Percentiles rank a stretch among this genome's conserved stretches.
Evolutionary conservation across 2,888 invertebrate species (phyloP).

Genomic region (Xylophagus ater): DNA sequence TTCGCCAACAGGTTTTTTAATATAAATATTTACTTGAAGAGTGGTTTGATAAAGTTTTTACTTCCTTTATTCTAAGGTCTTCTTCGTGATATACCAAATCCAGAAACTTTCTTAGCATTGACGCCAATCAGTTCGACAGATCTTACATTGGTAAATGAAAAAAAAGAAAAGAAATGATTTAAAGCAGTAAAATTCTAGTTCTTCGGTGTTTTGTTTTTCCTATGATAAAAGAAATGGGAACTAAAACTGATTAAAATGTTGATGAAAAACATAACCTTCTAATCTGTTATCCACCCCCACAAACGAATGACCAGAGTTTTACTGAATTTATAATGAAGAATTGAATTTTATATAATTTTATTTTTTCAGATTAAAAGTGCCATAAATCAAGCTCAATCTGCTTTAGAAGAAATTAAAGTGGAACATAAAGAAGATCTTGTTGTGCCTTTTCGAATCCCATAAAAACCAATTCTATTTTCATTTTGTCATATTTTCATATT

Average conservation of each 20-base stretch:
- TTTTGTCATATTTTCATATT: constrained; percentile 4
- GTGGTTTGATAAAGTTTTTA: background rate
- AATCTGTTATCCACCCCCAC: too few species aligned
- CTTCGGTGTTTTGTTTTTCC: too few species aligned
- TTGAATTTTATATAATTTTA: too few species aligned
- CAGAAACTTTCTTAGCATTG: constrained; percentile 54
- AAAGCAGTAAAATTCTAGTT: too few species aligned
- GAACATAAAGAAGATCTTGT: constrained; percentile 84
- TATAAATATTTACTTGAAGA: background rate
- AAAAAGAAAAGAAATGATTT: too few species aligned
- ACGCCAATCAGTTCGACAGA: constrained; percentile 51
- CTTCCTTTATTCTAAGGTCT: constrained; percentile 34
- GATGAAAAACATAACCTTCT: too few species aligned
- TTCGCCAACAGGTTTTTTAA: constrained; percentile 26
- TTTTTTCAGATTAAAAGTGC: constrained; percentile 56
- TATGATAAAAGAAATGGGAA: too few species aligned
- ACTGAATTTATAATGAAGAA: too few species aligned
- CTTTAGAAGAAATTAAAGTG: constrained; percentile 68
- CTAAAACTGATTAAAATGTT: too few species aligned
- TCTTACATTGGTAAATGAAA: constrained; percentile 53
- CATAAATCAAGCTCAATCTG: constrained; percentile 56
- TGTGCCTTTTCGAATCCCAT: constrained; percentile 74
- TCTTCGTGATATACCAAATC: constrained; percentile 61
- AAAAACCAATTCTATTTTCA: constrained; percentile 24
- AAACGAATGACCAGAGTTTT: too few species aligned